Evolutionary conservation across 92 coral and sea anemone genomes (phyloP).

Genomic region (Epizoanthus stellaris): DNA sequence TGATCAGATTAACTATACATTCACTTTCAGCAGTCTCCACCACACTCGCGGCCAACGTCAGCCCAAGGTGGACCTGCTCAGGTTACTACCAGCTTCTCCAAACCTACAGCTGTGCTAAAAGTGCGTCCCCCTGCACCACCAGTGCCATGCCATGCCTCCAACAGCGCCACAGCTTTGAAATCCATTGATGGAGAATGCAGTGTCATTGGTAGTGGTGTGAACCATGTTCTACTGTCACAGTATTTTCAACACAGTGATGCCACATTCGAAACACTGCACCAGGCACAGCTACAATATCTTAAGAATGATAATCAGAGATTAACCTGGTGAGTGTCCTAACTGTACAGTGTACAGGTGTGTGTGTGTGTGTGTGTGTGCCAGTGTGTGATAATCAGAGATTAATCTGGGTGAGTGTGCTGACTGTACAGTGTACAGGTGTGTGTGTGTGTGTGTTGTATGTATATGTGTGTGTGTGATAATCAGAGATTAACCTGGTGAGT

Average conservation of each 20-base stretch:
- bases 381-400: too few relatives aligned
- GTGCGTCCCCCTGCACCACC: constrained; percentile 77
- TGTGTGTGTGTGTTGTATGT: too few relatives aligned
- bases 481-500: too few relatives aligned
- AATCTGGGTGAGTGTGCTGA: background rate
- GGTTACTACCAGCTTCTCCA: constrained; percentile 72
- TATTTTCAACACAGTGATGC: constrained; percentile 82
- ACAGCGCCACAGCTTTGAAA: constrained; percentile 83
- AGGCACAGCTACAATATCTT: constrained; percentile 75
- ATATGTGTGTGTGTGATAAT: too few relatives aligned
- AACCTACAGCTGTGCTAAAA: constrained; percentile 75
- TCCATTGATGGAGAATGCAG: constrained; percentile 82
- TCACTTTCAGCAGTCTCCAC: constrained; percentile 51
- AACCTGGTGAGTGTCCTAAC: constrained; percentile 2
- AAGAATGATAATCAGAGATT: constrained; percentile 48
- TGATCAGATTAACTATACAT: background rate
- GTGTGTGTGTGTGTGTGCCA: too few relatives aligned
- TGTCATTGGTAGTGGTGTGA: constrained; percentile 81
- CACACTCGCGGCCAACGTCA: constrained; percentile 77
- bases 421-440: too few relatives aligned
- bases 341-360: too few relatives aligned
- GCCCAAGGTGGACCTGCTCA: constrained; percentile 69
- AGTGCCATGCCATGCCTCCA: constrained; percentile 83
- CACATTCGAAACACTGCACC: constrained; percentile 70
- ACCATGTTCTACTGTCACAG: constrained; percentile 80